These are phyloP conservation scores for Hormaphis cornu DNA, from an alignment of 1,140 invertebrate genomes.

Conservation along the genomic window DNA sequence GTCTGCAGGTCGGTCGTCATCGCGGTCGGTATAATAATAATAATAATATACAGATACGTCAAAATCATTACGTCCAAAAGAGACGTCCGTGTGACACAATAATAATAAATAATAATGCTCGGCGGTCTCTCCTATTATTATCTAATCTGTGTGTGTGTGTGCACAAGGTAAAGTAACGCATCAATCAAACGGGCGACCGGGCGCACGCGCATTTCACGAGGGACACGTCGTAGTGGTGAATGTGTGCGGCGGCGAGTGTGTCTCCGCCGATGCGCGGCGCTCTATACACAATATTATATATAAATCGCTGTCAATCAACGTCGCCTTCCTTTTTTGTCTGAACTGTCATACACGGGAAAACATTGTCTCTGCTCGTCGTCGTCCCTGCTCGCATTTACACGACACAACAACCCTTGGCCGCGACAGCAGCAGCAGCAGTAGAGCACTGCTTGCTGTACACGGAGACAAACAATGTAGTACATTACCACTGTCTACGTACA, in stretches of 20 bases:
- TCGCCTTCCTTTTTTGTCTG: conserved; percentile 27
- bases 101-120: conserved; percentile 14
- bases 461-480: neutral
- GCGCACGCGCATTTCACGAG: conserved; percentile 14
- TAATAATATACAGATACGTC: too few relatives aligned
- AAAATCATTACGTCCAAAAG: conserved; percentile 32
- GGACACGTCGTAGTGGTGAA: neutral
- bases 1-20: too few relatives aligned
- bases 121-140: neutral
- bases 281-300: conserved; percentile 26
- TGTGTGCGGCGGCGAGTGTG: neutral
- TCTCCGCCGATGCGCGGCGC: conserved; percentile 1
- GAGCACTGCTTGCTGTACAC: neutral
- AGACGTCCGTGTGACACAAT: conserved; percentile 27
- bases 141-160: conserved; percentile 2
- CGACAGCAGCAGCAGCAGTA: too few relatives aligned
- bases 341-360: conserved; percentile 25
- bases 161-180: neutral
- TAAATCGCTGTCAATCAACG: conserved; percentile 31
- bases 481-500: neutral
- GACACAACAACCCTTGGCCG: neutral
- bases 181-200: conserved; percentile 12
- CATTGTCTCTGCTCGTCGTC: neutral
- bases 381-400: neutral
- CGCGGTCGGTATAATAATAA: too few relatives aligned